A percentile compares a stretch with the other conserved stretches of the same genome.
Evolutionary conservation across 2,113 vertebrate species (phyloP).

Genomic region (Dascyllus trimaculatus): DNA sequence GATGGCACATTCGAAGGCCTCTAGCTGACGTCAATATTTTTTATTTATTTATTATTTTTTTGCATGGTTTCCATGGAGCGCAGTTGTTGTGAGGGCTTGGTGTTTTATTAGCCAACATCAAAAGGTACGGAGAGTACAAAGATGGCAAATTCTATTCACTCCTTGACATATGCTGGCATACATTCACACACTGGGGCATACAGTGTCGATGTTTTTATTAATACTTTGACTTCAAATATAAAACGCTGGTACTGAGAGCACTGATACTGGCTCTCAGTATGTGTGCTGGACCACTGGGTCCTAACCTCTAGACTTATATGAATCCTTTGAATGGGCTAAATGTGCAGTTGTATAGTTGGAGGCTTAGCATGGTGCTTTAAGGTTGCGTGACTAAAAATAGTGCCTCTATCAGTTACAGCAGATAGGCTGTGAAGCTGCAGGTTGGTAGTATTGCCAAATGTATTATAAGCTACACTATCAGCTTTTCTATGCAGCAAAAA

Average conservation of each 20-base stretch:
- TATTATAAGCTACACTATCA: conserved; percentile 30
- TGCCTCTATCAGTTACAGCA: conserved; percentile 65
- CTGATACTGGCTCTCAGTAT: conserved; percentile 43
- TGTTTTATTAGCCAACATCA: conserved; percentile 75
- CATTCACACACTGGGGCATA: conserved; percentile 37
- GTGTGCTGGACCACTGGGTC: conserved; percentile 52
- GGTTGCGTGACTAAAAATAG: conserved; percentile 81
- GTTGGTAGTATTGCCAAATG: conserved; percentile 43
- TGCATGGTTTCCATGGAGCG: conserved; percentile 81
- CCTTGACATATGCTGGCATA: conserved; percentile 60
- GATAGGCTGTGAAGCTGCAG: conserved; percentile 53
- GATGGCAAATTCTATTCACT: conserved; percentile 69
- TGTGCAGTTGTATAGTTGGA: conserved; percentile 72
- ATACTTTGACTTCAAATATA: conserved; percentile 62
- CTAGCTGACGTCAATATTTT: conserved; percentile 77
- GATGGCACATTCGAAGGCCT: conserved; percentile 72
- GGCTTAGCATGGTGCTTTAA: conserved; percentile 66
- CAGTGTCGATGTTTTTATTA: conserved; percentile 60
- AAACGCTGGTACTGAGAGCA: conserved; percentile 41
- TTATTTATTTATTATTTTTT: conserved; percentile 48
- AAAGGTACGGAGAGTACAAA: conserved; percentile 55
- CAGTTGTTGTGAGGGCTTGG: conserved; percentile 64
- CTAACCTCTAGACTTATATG: conserved; percentile 60
- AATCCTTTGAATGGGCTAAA: conserved; percentile 77
- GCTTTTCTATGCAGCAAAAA: conserved; percentile 6